Conservation (phyloP, 2,113 vertebrate species). For the Ctenodactylus gundi region DNA sequence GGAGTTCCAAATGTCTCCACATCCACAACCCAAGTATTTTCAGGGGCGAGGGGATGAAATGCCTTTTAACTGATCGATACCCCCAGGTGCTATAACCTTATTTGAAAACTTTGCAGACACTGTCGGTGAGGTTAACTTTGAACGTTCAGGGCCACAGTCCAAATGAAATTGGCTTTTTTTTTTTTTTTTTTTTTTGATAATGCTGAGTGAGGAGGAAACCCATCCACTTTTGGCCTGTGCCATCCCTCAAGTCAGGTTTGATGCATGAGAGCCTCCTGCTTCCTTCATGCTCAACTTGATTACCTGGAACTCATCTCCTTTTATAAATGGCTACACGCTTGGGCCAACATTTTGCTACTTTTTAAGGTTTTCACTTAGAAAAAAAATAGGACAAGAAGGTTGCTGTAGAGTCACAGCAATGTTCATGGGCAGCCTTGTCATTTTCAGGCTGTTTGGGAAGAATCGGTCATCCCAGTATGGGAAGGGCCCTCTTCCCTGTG, state of each 20-base stretch:
- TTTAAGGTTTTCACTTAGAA: neutral
- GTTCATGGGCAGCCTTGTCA: neutral
- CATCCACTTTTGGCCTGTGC: neutral
- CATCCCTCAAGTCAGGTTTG: neutral
- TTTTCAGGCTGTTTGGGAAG: neutral
- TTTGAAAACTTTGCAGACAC: conserved; percentile 50
- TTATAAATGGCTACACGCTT: neutral
- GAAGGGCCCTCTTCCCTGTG: neutral
- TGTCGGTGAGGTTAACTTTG: conserved; percentile 51
- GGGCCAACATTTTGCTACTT: neutral
- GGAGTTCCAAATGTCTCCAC: neutral
- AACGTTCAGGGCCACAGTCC: conserved; percentile 45
- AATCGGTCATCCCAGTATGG: neutral
- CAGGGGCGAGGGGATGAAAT: neutral
- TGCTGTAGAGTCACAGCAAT: neutral
- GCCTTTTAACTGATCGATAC: conserved; percentile 16
- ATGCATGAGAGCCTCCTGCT: neutral
- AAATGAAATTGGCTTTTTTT: conserved; percentile 61
- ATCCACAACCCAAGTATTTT: conserved; percentile 32
- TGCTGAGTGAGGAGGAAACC: conserved; percentile 52
- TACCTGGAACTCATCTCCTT: conserved; percentile 29
- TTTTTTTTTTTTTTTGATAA: no score
- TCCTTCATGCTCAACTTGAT: conserved; percentile 27
- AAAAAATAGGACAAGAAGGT: neutral
- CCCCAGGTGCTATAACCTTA: conserved; percentile 53